Percentiles rank a stretch among this genome's conserved stretches.
Conservation (phyloP, 1,140 invertebrate genomes). For the Temnothorax longispinosus region DNA sequence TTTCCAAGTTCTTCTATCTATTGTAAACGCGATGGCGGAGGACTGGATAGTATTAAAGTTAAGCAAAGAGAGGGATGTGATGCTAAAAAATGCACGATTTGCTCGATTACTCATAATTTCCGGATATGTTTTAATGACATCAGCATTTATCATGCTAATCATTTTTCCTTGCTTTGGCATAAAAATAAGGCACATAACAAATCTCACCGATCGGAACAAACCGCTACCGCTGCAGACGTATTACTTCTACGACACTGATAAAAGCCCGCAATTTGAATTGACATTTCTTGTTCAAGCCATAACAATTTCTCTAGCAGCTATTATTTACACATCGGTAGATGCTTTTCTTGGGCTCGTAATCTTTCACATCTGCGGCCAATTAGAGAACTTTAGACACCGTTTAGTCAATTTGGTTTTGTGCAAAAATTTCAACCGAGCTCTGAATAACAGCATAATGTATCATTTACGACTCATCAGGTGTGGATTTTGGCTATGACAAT, state of each 20-base stretch:
- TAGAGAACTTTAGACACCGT: conserved; percentile 37
- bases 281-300: background rate
- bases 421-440: background rate
- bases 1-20: background rate
- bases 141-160: background rate
- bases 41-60: conserved; percentile 44
- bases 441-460: background rate
- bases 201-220: background rate
- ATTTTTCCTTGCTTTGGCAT: conserved; percentile 30
- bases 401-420: background rate
- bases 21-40: conserved; percentile 49
- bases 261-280: conserved; percentile 51
- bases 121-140: background rate
- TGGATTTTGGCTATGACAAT: background rate
- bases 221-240: conserved; percentile 25
- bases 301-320: background rate
- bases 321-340: conserved; percentile 38
- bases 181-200: background rate
- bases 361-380: conserved; percentile 34
- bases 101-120: background rate
- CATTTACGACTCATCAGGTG: conserved; percentile 48
- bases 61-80: conserved; percentile 14
- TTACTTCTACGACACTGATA: conserved; percentile 17
- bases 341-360: conserved; percentile 21
- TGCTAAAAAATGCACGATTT: conserved; percentile 9